A percentile compares a stretch with the other conserved stretches of the same genome.
Conservation (phyloP, 2,797 vertebrate species). For the Limosa lapponica region DNA sequence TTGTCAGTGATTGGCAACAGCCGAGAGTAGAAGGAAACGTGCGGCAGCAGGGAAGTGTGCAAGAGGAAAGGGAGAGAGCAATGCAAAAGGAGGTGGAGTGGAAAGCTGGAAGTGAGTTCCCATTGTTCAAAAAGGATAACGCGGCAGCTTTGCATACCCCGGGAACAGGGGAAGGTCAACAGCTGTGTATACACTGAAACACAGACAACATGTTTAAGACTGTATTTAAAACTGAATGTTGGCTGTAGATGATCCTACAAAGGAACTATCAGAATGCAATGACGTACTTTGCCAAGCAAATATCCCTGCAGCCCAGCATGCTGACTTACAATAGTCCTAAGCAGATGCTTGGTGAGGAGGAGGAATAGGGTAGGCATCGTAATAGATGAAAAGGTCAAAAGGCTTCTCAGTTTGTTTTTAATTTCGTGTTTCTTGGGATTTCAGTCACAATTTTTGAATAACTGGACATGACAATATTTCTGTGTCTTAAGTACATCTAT, state of each 20-base stretch:
- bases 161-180: background rate
- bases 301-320: background rate
- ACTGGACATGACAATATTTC: background rate
- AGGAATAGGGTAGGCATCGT: background rate
- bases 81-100: background rate
- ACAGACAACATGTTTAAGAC: background rate
- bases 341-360: background rate
- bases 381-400: background rate
- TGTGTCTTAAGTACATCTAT: background rate
- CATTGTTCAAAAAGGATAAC: background rate
- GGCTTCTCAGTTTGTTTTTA: background rate
- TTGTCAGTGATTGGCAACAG: background rate
- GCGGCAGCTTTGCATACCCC: background rate
- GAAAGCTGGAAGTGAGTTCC: background rate
- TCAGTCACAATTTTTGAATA: background rate
- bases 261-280: background rate
- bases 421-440: background rate
- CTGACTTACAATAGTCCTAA: background rate
- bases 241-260: background rate
- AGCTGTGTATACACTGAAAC: background rate
- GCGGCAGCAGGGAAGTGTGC: background rate
- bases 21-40: background rate
- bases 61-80: background rate
- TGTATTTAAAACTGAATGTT: background rate
- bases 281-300: background rate